Evolutionary conservation across 2,888 invertebrate genomes (phyloP), one percentile per base, ranked within the genome.

Genomic region (Watsonalla cultraria): DNA sequence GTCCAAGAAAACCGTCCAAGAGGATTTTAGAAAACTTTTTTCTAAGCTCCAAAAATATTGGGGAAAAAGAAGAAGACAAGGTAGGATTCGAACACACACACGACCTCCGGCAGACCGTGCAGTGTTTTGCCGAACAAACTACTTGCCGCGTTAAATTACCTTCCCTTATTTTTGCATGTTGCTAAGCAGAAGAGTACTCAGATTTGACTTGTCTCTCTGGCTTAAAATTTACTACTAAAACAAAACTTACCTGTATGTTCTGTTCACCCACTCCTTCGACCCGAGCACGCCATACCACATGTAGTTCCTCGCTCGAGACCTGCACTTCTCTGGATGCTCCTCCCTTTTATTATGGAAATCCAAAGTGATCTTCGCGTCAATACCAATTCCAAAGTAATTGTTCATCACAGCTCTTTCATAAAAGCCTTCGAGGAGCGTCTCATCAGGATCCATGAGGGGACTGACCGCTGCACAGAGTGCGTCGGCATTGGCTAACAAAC

Each of bases 331-430:
- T 0, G 99, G 98, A 84, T 98, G 98, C 72, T 98, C 98, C 77
- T 99, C 98, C 37, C 99, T 93, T 82, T 98, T 99, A 75, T 98
- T 96, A 82, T 99, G 98, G 79, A 99, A 99, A 79, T 99, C 99
- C 47, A 99, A 88, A 0, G 98, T 96, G 53, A 99, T 98, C 86
- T 99, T 99, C 0, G 99, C 99, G 87, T 99, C 99, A 60, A 99
- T 96, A 0, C 99, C 99, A 72, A 99, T 99, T 0, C 99, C 99
- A 79, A 99, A 99, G 80, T 99, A 99, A 81, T 99, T 99, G 86
- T 99, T 99, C 99, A 99, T 99, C 1, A 98, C 98, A 72, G 97
- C 97, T 65, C 96, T 94, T 84, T 99, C 99, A 70, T 96, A 96
- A 82, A 95, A 96, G 0, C 97, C 97, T 89, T 97, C 97, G 76